Base-by-base conservation (phyloP, 30 jellyfish, hydroid and myxozoan species). In the Morbakka virulenta region DNA sequence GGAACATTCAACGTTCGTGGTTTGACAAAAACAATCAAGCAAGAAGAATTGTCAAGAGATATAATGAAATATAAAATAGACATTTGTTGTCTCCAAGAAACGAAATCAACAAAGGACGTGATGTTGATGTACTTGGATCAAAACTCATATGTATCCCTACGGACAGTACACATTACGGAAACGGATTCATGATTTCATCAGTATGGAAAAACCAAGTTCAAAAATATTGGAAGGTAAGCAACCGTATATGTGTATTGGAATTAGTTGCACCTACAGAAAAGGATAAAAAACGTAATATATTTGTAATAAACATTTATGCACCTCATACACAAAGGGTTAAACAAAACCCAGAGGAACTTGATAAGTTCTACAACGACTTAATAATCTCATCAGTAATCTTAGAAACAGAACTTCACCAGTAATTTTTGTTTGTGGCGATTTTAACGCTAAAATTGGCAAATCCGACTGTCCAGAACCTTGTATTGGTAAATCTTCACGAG, bases 391-490 rank as follows among this genome's bases (percentile, higher is more conserved):
- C 52, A 25, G 27, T 72, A 74, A 72, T 6, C 50, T 72, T 12
- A 72, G n/a, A 31, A 67, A 67, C 67, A 72, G 52, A 67, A 31
- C 34, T 6, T 24, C 69, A 35, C 50, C 82, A 36, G 3, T 70
- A 70, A 34, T 72, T 50, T 57, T 72, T 29, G 24, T 72, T 12
- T 14, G 41, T 14, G 82, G 82, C 73, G 73, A 69, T 69, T 69
- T 69, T 69, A 69, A 69, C 34, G 82, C 82, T 17, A 48, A 50
- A 47, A 72, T 72, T 26, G 84, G 84, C 29, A 72, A 72, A 30
- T 47, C 72, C 35, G 3, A 32, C 20, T 20, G 28, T 23, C 21
- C n/a, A 6, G n/a, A n/a, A 36, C 35, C 74, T n/a, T 72, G 84
- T 50, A 30, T 72, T 29, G 75, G 84, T 23, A 21, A 50, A 72